Conservation (phyloP, 1,140 invertebrate genomes). For the Akabosia matsudoensis region DNA sequence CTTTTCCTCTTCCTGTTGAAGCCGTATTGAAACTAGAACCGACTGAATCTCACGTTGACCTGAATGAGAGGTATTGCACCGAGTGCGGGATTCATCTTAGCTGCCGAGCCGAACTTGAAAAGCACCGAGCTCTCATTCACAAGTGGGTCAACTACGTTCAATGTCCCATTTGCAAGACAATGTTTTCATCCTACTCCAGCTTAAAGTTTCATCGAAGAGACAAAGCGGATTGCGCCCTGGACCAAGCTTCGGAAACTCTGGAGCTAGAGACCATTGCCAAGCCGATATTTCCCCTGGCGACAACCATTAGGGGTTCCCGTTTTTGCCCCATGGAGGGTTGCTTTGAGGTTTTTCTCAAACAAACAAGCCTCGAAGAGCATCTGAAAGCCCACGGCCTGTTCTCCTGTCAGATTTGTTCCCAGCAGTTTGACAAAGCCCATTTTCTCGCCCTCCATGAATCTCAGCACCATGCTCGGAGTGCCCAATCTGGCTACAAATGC, state of each 20-base stretch:
- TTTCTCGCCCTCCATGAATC: neutral
- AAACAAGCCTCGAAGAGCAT: neutral
- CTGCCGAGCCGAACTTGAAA: neutral
- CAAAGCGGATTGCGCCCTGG: neutral
- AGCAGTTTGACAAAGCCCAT: neutral
- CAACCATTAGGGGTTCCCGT: neutral
- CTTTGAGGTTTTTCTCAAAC: neutral
- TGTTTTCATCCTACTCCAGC: neutral
- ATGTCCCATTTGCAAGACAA: constrained; percentile 7
- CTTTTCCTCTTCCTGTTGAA: neutral
- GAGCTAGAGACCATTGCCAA: neutral
- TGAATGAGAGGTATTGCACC: neutral
- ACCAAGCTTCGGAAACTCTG: neutral
- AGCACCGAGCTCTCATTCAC: neutral
- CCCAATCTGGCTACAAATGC: neutral
- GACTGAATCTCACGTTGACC: neutral
- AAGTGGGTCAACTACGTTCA: neutral
- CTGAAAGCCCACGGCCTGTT: neutral
- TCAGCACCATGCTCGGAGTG: neutral
- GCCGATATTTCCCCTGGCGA: neutral
- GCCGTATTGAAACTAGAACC: neutral
- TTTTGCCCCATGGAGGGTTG: constrained; percentile 9
- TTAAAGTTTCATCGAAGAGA: neutral
- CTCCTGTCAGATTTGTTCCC: neutral
- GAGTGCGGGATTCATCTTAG: neutral